Evolutionary conservation across 2,113 vertebrate species (phyloP), one percentile per base, ranked within the genome.

Genomic region (Willisornis vidua): DNA sequence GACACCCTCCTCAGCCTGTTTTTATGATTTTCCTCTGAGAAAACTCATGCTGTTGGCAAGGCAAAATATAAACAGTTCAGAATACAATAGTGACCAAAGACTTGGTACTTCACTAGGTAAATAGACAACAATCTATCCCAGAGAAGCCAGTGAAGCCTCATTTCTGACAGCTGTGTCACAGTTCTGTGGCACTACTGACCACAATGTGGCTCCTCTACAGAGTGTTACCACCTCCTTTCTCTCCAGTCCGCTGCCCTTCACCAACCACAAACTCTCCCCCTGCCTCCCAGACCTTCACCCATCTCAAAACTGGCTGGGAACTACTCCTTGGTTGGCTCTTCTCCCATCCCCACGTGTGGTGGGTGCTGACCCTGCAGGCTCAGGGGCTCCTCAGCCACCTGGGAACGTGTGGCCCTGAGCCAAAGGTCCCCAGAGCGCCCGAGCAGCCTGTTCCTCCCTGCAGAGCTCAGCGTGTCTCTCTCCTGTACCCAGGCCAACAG

Each of bases 291-390:
- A 77, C 51, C 31, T 43, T 11, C n/a, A 2, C 39, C n/a, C 39
- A 5, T 28, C 24, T 11, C 31, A 6, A 3, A 73, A 8, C 1
- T 3, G 43, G 3, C 33, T 9, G 11, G 1, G 35, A 37, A 35
- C 49, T 5, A 0, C 59, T 29, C 52, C 31, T 2, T 0, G 4
- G 20, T 1, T 1, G 2, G 78, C 81, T 59, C 85, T 5, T 18
- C 52, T 72, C 67, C 28, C 68, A 26, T 1, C 15, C 45, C 26
- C 52, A 4, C 31, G 8, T 43, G 35, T 8, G 3, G 57, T 7
- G 3, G 57, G n/a, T 4, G 41, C 5, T 3, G 54, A 7, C 25
- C 61, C 55, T 12, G 4, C 3, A 13, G 51, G 29, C 58, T 48
- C 37, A 4, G 5, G 16, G 24, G 57, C 39, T 46, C 46, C 57